Conservation (phyloP, 2,113 vertebrate genomes). For the Lophochroa leadbeateri region DNA sequence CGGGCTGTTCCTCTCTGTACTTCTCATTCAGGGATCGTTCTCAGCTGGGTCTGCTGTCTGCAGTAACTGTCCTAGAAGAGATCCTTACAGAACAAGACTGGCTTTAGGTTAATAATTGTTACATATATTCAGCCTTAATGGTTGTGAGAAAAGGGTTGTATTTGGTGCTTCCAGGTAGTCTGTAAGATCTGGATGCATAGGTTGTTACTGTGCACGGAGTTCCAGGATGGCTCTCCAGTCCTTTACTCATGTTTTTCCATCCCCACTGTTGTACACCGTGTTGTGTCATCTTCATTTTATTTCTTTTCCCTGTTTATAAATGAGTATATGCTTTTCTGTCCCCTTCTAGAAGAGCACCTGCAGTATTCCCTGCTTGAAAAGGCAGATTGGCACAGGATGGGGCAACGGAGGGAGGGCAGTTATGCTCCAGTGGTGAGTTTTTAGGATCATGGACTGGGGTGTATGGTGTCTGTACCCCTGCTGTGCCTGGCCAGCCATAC, state of each 20-base stretch:
- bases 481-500: not conserved
- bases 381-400: not conserved
- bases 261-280: accelerated
- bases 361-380: not conserved
- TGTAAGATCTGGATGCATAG: not conserved
- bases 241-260: not conserved
- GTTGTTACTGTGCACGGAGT: not conserved
- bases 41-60: not conserved
- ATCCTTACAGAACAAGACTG: not conserved
- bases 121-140: not conserved
- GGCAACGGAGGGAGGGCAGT: not conserved
- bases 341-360: not conserved
- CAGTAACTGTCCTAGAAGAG: not conserved
- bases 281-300: not conserved
- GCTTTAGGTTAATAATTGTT: not conserved
- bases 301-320: not conserved
- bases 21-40: not conserved
- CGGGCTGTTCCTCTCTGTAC: accelerated
- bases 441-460: not conserved
- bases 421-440: accelerated
- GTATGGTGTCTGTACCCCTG: not conserved
- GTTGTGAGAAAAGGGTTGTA: not conserved
- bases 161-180: not conserved
- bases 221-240: not conserved
- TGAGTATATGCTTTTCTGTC: not conserved